Evolutionary conservation across 2,113 vertebrate species (phyloP), one percentile per base, ranked within the genome.

Genomic region (Stigmatopora nigra): DNA sequence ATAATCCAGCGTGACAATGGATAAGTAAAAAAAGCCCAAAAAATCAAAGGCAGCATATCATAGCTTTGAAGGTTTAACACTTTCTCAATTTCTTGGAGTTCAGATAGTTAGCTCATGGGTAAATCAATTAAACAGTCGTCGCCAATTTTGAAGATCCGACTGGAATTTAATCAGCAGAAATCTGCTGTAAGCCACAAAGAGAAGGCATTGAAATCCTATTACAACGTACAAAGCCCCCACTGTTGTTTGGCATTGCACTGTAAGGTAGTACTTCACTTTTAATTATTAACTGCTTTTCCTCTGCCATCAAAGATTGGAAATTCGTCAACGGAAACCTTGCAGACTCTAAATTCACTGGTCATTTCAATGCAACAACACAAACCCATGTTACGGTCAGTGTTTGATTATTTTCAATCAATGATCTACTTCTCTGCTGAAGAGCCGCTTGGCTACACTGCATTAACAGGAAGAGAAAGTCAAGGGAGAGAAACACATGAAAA

Each of bases 141-240:
- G 77, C 73, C 47, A 76, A 58, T 84, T 75, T 83, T 82, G 64
- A 80, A 85, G 75, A 48, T 71, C 35, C 25, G 69, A 31, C 51
- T 70, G 79, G 79, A 83, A 88, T 83, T 81, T 82, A 82, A 86
- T 87, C 77, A 84, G 78, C 77, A 77, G 73, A 86, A 86, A 86
- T 80, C 76, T 79, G 67, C 78, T 75, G 73, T 64, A 67, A 83
- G 83, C 76, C 71, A 71, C 76, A 83, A 75, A 78, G 69, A 76
- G 78, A 72, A 70, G 75, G 80, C 78, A 87, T 84, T 86, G 79
- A 84, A 90, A 90, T 88, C 86, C 85, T 84, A 88, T 89, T 89
- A 89, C 35, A 45, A 73, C 35, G 75, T 76, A 88, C 87, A 89
- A 89, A 86, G 86, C 76, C 79, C 67, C 61, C 59, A 86, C 79